Conservation (phyloP, 2,888 invertebrate species). For the Eilema caniola region DNA sequence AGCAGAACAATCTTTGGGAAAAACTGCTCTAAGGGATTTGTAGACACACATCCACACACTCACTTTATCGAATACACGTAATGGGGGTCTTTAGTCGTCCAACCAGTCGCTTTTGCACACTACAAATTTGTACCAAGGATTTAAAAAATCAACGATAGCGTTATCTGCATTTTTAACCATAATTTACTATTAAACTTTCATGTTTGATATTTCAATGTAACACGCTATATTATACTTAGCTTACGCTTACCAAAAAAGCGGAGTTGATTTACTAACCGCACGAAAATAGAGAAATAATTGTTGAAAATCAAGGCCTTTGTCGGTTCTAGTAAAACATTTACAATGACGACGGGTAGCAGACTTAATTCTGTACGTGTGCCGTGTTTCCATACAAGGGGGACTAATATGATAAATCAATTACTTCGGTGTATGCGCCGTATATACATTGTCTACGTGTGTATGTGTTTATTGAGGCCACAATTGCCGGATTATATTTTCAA, state of each 20-base stretch:
- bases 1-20: too few relatives aligned
- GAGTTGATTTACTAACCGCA: not conserved
- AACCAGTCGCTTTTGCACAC: too few relatives aligned
- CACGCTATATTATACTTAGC: not conserved
- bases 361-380: constrained; percentile 38
- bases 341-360: constrained; percentile 23
- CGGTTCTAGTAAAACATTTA: constrained; percentile 39
- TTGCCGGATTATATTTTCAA: not conserved
- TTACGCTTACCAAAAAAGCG: not conserved
- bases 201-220: not conserved
- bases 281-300: constrained; percentile 27
- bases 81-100: too few relatives aligned
- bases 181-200: too few relatives aligned
- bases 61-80: too few relatives aligned
- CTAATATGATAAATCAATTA: constrained; percentile 58
- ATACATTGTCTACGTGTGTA: not conserved
- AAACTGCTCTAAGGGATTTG: too few relatives aligned
- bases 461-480: constrained; percentile 9
- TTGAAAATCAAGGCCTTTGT: constrained; percentile 35
- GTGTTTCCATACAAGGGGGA: constrained; percentile 40
- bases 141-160: too few relatives aligned
- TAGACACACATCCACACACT: too few relatives aligned
- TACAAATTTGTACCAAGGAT: too few relatives aligned
- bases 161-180: too few relatives aligned
- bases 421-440: constrained; percentile 20